These are phyloP conservation scores for Chelmon rostratus DNA, from an alignment of 2,797 vertebrate genomes.

Conservation along the genomic window DNA sequence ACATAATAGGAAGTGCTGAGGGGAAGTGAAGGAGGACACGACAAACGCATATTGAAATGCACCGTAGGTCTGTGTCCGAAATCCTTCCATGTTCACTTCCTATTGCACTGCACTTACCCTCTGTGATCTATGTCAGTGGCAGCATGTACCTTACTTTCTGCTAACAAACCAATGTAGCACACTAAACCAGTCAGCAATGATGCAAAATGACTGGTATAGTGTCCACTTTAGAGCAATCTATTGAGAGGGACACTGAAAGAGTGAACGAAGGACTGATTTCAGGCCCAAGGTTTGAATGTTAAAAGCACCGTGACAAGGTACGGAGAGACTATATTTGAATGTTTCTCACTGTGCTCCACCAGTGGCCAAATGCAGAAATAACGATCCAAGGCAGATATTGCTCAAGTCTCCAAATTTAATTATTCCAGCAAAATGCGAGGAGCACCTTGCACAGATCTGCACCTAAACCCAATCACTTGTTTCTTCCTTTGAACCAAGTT, in stretches of 20 bases:
- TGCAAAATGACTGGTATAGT: slow-evolving; percentile 19
- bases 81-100: slow-evolving; percentile 10
- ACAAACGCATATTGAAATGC: slow-evolving; percentile 31
- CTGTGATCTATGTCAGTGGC: slow-evolving; percentile 7
- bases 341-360: slow-evolving; percentile 15
- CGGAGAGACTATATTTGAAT: not conserved
- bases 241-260: not conserved
- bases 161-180: slow-evolving; percentile 19
- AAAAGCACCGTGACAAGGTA: slow-evolving; percentile 11
- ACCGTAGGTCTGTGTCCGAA: not conserved
- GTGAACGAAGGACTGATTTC: slow-evolving; percentile 19
- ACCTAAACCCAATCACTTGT: not conserved
- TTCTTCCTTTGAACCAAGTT: not conserved
- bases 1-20: slow-evolving; percentile 27
- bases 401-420: slow-evolving; percentile 1
- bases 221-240: slow-evolving; percentile 1
- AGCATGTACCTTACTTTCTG: not conserved
- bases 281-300: slow-evolving; percentile 28
- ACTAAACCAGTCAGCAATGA: slow-evolving; percentile 10
- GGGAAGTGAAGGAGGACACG: slow-evolving; percentile 23
- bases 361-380: slow-evolving; percentile 10
- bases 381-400: slow-evolving; percentile 10
- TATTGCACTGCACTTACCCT: slow-evolving; percentile 10
- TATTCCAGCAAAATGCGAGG: not conserved
- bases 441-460: not conserved